phyloP scores from a whole-genome alignment of 2,888 invertebrate species.

The Lasioglossum villosulum region DNA sequence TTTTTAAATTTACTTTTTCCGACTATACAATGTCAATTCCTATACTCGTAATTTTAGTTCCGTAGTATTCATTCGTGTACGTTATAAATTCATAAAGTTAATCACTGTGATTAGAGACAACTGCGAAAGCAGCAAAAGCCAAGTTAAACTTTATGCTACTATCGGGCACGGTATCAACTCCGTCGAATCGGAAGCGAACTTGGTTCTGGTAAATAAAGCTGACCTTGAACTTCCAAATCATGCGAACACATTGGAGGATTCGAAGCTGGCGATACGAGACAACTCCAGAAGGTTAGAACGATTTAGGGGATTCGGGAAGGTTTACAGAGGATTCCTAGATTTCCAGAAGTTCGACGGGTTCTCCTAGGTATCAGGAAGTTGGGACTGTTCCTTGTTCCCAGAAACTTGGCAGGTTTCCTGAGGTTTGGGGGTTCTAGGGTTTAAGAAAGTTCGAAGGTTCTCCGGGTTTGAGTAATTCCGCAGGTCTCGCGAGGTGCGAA shows the following conservation, averaged over 20 bases:
- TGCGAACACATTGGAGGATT: neutral
- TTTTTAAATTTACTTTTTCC: neutral
- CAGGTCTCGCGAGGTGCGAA: slow-evolving; percentile 3
- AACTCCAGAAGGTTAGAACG: neutral
- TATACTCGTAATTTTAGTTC: neutral
- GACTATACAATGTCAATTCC: neutral
- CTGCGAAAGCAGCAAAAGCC: neutral
- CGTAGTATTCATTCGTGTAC: neutral
- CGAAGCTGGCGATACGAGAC: neutral
- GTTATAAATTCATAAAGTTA: neutral
- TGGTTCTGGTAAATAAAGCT: neutral
- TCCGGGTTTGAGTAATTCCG: slow-evolving; percentile 4
- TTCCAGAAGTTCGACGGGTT: neutral
- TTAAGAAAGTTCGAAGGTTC: slow-evolving; percentile 4
- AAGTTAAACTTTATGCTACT: neutral
- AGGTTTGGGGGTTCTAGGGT: slow-evolving; percentile 8
- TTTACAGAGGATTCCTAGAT: neutral
- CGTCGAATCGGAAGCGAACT: too few species aligned
- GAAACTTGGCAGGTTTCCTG: neutral
- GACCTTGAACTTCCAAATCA: neutral
- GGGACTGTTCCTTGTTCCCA: neutral
- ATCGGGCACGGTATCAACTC: neutral
- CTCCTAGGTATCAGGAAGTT: neutral
- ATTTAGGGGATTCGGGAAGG: slow-evolving; percentile 6
- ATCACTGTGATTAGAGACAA: neutral